A percentile compares a stretch with the other conserved stretches of the same genome.
Conservation (phyloP, 1,140 invertebrate species). For the Drosophila sp. region DNA sequence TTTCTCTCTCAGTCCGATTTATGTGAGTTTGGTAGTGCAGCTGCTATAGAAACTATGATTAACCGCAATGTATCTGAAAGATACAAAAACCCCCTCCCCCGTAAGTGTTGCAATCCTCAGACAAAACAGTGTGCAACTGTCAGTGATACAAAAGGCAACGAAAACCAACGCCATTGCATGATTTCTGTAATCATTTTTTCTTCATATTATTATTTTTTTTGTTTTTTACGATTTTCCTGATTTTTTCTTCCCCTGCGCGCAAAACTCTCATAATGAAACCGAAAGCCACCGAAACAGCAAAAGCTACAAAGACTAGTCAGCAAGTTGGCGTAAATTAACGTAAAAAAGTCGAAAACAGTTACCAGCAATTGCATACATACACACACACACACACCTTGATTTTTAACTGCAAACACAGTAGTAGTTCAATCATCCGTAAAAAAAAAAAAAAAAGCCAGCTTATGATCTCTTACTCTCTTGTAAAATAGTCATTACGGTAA, state of each 20-base stretch:
- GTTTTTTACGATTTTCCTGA: not conserved
- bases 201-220: constrained; percentile 1
- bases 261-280: constrained; percentile 67
- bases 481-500: constrained; percentile 13
- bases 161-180: constrained; percentile 53
- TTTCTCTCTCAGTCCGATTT: not conserved
- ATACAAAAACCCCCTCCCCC: constrained; percentile 51
- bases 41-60: constrained; percentile 68
- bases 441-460: not conserved
- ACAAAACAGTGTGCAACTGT: constrained; percentile 47
- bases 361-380: constrained; percentile 15
- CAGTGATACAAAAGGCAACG: constrained; percentile 31
- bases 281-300: constrained; percentile 62
- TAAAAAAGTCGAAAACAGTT: constrained; percentile 56
- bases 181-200: constrained; percentile 37
- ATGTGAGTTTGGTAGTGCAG: constrained; percentile 33
- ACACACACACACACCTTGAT: constrained; percentile 25
- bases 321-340: constrained; percentile 73
- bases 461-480: constrained; percentile 12
- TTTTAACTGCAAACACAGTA: constrained; percentile 3
- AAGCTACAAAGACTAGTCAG: constrained; percentile 46
- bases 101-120: constrained; percentile 62
- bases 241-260: not conserved
- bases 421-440: constrained; percentile 5
- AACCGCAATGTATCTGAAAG: constrained; percentile 57